Evolutionary conservation across 2,888 invertebrate genomes (phyloP), one percentile per base, ranked within the genome.

Genomic region (Oscheius sp.): DNA sequence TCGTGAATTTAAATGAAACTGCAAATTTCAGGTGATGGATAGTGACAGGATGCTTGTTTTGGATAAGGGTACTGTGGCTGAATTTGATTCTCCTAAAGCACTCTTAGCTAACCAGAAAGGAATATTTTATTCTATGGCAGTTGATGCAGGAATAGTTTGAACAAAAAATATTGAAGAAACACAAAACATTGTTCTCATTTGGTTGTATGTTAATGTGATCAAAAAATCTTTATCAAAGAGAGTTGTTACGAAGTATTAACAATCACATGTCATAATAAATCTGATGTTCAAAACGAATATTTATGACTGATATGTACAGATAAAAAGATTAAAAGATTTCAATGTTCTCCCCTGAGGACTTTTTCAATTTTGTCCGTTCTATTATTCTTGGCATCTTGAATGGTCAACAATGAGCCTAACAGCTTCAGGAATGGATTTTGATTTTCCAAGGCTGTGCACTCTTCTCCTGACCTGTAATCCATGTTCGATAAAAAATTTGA

Each of bases 391-490:
- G 72, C 73, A 43, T 80, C 80, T 41, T 80, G 77, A 69, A 76
- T 74, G 16, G 74, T 80, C 1, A 80, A 58, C 9, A 80, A 55
- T 56, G 76, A 77, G n/a, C 74, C 76, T 52, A 80, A 78, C 2
- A 82, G 70, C 13, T 69, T 77, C 49, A 85, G 72, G 72, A 85
- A 82, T 5, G 85, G 81, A 58, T 85, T 85, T 13, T 80, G 68
- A 35, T 80, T 79, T 66, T 84, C 85, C 69, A 84, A 58, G 1
- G 84, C 83, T 3, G 82, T 73, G 52, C 85, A 85, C 66, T 80
- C 72, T 2, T 77, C 75, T 0, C 76, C 82, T 21, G 79, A 76
- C 46, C 81, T 81, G 72, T 27, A 76, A 35, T 6, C 35, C 35
- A 35, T 9, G n/a, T n/a, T n/a, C n/a, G n/a, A n/a, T n/a, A n/a